Percentiles rank a stretch among this genome's conserved stretches.
Conservation (phyloP, 2,797 vertebrate species). For the Rhynchonycteris naso region DNA sequence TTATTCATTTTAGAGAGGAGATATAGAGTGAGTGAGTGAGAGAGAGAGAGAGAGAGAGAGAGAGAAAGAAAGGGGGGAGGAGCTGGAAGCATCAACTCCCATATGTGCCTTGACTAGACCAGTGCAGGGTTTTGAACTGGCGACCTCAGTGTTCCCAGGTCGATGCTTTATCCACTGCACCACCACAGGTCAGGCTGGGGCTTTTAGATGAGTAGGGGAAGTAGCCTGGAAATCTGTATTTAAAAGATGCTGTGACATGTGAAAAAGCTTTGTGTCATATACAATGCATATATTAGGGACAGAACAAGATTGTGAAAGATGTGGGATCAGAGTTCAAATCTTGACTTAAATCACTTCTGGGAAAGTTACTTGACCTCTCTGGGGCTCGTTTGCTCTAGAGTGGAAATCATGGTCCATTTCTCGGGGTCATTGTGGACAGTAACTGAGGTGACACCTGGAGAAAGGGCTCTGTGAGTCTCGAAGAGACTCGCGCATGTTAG, state of each 20-base stretch:
- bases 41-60: too few species aligned
- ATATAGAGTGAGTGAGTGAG: too few species aligned
- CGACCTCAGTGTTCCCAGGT: too few species aligned
- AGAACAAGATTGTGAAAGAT: background rate
- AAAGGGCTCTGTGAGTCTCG: background rate
- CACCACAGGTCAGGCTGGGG: too few species aligned
- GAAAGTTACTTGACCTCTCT: background rate
- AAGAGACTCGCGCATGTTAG: background rate
- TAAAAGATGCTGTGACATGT: background rate
- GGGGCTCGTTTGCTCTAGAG: background rate
- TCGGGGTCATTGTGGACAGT: background rate
- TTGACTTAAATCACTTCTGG: background rate
- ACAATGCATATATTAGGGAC: background rate
- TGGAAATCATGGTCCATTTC: background rate
- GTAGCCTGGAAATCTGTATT: background rate
- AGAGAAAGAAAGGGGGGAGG: too few species aligned
- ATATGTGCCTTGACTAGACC: too few species aligned
- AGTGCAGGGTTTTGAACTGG: too few species aligned
- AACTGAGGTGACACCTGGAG: background rate
- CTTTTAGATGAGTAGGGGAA: background rate
- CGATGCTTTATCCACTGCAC: too few species aligned
- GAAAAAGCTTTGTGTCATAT: background rate
- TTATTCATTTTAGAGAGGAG: too few species aligned
- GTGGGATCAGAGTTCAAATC: background rate
- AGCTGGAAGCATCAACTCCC: too few species aligned